Conservation (phyloP, 2,113 vertebrate genomes). For the Sorex fumeus region DNA sequence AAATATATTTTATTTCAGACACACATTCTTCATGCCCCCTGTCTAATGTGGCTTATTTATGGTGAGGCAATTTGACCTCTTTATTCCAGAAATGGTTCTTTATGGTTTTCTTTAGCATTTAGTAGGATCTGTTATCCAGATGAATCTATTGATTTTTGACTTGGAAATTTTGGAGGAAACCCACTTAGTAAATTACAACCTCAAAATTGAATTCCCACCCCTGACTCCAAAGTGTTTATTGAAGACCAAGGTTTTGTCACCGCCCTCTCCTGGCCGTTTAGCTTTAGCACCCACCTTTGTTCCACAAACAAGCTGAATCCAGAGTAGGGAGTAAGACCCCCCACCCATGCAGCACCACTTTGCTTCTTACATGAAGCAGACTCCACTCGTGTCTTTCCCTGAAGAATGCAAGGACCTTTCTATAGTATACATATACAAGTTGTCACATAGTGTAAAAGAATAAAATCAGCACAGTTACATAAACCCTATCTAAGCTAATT, state of each 20-base stretch:
- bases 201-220: neutral
- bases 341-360: no score
- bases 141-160: neutral
- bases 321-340: no score
- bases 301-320: no score
- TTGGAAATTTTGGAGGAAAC: constrained; percentile 28
- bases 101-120: constrained; percentile 32
- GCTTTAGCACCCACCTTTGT: no score
- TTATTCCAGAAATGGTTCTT: neutral
- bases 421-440: neutral
- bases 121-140: neutral
- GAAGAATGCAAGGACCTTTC: no score
- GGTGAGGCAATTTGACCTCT: constrained; percentile 22
- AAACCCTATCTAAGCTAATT: constrained; percentile 19
- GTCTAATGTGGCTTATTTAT: neutral
- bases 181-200: neutral
- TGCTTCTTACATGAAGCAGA: no score
- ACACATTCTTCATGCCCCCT: neutral
- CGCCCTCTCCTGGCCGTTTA: no score
- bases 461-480: neutral
- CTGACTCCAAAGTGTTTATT: no score
- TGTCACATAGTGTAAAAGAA: neutral
- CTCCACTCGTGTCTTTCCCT: no score
- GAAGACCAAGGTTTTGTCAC: no score
- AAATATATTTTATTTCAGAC: neutral